Conservation (phyloP, 2,113 vertebrate genomes). For the Albula glossodonta region DNA sequence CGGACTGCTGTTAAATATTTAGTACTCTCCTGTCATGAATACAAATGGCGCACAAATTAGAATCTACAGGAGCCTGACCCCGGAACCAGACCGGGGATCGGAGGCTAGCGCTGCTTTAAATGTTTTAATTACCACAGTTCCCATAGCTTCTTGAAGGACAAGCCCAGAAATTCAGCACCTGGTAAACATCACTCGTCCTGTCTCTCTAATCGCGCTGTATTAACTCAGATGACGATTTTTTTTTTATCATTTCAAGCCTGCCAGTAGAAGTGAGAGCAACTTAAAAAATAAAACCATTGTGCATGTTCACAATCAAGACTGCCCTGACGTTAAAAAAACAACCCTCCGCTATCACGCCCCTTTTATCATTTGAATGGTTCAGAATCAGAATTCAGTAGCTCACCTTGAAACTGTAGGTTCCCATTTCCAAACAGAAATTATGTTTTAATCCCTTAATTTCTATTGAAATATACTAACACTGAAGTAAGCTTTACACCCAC, state of each 20-base stretch:
- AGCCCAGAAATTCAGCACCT: slow-evolving; percentile 68
- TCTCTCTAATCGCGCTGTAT: slow-evolving; percentile 54
- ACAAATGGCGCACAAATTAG: slow-evolving; percentile 97
- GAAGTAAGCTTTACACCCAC: too few species aligned
- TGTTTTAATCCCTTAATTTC: too few species aligned
- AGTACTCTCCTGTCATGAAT: slow-evolving; percentile 93
- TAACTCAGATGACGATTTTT: slow-evolving; percentile 51
- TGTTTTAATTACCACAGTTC: slow-evolving; percentile 92
- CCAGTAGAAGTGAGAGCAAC: neutral
- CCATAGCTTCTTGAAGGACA: slow-evolving; percentile 84
- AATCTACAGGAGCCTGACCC: slow-evolving; percentile 97
- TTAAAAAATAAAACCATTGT: neutral
- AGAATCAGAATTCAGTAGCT: too few species aligned
- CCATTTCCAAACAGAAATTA: neutral
- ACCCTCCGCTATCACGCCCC: too few species aligned
- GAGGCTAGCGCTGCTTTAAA: slow-evolving; percentile 84
- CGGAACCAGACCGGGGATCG: slow-evolving; percentile 82
- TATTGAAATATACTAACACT: too few species aligned
- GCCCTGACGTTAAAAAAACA: neutral
- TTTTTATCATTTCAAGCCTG: slow-evolving; percentile 17
- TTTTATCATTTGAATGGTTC: neutral
- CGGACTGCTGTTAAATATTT: slow-evolving; percentile 94
- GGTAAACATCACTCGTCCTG: slow-evolving; percentile 63
- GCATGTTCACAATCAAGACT: neutral
- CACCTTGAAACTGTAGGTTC: neutral